phyloP scores from a whole-genome alignment of 2,797 vertebrate genomes.

The Pantherophis alleghaniensis region DNA sequence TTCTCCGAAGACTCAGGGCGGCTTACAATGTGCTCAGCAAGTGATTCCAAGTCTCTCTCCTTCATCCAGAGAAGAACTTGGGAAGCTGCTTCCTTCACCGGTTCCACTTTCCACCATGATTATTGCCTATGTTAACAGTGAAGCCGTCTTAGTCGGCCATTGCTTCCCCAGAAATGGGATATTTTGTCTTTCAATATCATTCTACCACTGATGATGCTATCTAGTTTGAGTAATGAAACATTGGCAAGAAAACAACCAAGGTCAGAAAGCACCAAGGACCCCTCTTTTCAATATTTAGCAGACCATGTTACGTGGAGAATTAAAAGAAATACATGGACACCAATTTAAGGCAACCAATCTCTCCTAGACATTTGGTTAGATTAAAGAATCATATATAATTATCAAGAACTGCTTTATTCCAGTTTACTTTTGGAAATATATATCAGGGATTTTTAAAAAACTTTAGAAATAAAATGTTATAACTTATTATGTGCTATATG shows the following conservation, averaged over 20 bases:
- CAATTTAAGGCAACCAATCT: background rate
- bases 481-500: background rate
- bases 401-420: background rate
- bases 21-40: too few species aligned
- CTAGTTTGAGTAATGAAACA: background rate
- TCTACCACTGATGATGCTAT: background rate
- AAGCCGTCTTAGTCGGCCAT: background rate
- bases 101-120: background rate
- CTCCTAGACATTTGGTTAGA: background rate
- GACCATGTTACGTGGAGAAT: background rate
- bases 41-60: background rate
- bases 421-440: too few species aligned
- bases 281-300: background rate
- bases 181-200: background rate
- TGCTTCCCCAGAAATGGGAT: background rate
- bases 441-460: background rate
- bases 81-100: background rate
- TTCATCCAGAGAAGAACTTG: background rate
- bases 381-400: background rate
- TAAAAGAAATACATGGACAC: background rate
- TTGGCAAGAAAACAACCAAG: background rate
- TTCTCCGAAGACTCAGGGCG: too few species aligned
- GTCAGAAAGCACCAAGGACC: background rate
- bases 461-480: background rate
- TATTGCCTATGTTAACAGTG: background rate